These are phyloP conservation scores for Drosophila santomea DNA, from an alignment of 1,140 invertebrate species.

Conservation along the genomic window DNA sequence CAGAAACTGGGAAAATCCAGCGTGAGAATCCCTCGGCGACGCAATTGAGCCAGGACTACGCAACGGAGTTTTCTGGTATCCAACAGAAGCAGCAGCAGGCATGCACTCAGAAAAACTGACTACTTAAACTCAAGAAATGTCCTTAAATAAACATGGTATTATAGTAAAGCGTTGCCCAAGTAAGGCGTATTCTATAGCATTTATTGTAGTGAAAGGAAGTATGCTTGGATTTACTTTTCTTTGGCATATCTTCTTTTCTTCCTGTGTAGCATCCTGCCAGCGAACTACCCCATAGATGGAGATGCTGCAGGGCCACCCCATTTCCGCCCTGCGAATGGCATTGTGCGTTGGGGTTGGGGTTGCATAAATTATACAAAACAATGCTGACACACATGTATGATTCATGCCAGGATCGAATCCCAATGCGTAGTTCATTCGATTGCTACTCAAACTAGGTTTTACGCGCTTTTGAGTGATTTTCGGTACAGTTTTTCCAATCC, in stretches of 20 bases:
- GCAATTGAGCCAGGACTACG: conserved; percentile 45
- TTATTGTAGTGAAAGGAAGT: too few relatives aligned
- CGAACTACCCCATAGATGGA: conserved; percentile 29
- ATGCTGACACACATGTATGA: conserved; percentile 18
- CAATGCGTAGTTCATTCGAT: conserved; percentile 65
- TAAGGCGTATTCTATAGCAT: too few relatives aligned
- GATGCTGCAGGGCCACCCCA: conserved; percentile 56
- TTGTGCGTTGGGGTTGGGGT: conserved; percentile 54
- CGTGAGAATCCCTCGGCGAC: conserved; percentile 49
- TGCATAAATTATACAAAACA: conserved; percentile 72
- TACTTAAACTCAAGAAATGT: too few relatives aligned
- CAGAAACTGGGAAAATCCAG: conserved; percentile 48
- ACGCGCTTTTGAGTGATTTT: conserved; percentile 64
- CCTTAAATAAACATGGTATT: too few relatives aligned
- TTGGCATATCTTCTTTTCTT: background rate
- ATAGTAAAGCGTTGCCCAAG: too few relatives aligned
- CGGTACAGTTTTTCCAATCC: conserved; percentile 63
- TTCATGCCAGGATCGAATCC: conserved; percentile 37
- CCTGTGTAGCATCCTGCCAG: conserved; percentile 18
- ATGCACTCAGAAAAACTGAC: conserved; percentile 1
- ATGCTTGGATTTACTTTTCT: too few relatives aligned
- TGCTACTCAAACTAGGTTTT: conserved; percentile 72
- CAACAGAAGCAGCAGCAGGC: conserved; percentile 12
- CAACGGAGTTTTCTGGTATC: conserved; percentile 53
- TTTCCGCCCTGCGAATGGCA: conserved; percentile 35